Conservation (phyloP, 2,797 vertebrate genomes). For the Acrocephalus scirpaceus region DNA sequence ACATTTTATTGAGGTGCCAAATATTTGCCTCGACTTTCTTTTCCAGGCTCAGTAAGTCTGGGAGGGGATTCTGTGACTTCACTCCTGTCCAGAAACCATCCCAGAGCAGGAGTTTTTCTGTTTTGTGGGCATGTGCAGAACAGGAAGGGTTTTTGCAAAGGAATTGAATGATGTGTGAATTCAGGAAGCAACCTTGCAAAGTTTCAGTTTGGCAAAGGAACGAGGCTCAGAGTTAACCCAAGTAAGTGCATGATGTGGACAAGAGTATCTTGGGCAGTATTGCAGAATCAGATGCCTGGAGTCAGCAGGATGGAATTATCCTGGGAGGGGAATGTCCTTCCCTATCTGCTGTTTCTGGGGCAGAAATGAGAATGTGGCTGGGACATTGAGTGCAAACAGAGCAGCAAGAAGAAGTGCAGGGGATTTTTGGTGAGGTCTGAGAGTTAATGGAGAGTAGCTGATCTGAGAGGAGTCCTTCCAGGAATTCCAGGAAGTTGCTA, state of each 20-base stretch:
- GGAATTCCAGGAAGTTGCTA: neutral
- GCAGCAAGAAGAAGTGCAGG: neutral
- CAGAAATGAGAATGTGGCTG: neutral
- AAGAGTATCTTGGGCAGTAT: neutral
- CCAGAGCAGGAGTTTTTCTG: neutral
- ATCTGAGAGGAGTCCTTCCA: neutral
- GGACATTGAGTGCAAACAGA: neutral
- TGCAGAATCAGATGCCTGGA: neutral
- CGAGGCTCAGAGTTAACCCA: neutral
- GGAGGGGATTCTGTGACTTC: neutral
- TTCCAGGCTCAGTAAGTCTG: neutral
- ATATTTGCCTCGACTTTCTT: neutral
- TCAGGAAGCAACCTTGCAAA: accelerated
- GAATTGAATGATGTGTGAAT: neutral
- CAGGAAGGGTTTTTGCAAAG: neutral
- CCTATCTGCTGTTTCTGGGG: accelerated
- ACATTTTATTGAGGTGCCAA: neutral
- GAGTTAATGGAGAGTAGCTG: neutral
- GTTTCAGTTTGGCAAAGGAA: neutral
- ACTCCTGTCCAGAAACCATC: neutral
- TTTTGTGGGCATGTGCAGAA: neutral
- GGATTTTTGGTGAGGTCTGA: neutral
- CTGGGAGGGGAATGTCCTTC: neutral
- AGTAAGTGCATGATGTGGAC: neutral
- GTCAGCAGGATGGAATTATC: neutral